Conservation (phyloP, 2,888 invertebrate species). For the Parnassius glacialis region DNA sequence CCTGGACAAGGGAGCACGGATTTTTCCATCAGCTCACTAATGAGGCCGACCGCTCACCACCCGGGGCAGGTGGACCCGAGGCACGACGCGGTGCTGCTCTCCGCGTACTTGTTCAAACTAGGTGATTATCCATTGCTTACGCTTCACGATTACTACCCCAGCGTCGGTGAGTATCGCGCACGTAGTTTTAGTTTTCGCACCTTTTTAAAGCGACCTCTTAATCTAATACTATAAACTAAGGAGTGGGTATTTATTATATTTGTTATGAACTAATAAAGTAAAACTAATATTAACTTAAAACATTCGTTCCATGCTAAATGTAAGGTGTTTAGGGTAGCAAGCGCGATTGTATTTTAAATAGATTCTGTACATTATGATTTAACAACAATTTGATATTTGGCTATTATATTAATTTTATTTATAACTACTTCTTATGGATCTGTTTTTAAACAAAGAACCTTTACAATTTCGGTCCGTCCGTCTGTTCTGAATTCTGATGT, state of each 20-base stretch:
- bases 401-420: too few species aligned
- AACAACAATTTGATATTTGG: too few species aligned
- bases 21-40: constrained; percentile 75
- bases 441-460: too few species aligned
- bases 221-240: constrained; percentile 7
- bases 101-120: constrained; percentile 79
- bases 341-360: too few species aligned
- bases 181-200: constrained; percentile 47
- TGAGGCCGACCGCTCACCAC: constrained; percentile 67
- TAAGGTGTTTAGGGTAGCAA: too few species aligned
- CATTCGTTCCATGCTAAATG: too few species aligned
- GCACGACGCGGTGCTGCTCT: constrained; percentile 72
- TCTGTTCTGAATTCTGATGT: too few species aligned
- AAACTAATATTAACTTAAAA: too few species aligned
- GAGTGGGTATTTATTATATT: neutral
- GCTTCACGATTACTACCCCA: constrained; percentile 65
- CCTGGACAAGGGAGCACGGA: constrained; percentile 61
- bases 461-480: too few species aligned
- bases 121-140: constrained; percentile 78
- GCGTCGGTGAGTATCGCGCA: constrained; percentile 73
- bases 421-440: too few species aligned
- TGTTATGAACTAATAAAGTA: too few species aligned
- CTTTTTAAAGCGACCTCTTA: constrained; percentile 28
- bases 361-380: too few species aligned
- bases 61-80: constrained; percentile 63